These are phyloP conservation scores for Sebastes oblongus DNA, from an alignment of 2,797 vertebrate genomes.

Conservation along the genomic window DNA sequence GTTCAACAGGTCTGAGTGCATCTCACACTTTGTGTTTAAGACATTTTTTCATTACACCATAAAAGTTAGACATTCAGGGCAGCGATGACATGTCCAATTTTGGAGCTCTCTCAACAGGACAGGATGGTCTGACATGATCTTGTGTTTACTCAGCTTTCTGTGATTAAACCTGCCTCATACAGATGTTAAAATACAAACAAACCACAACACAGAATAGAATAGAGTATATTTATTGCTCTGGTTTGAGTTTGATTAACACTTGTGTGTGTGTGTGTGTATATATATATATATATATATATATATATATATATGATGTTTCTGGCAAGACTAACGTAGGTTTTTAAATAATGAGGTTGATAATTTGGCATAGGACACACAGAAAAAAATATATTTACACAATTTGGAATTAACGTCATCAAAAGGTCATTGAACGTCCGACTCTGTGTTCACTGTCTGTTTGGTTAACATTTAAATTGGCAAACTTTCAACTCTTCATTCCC, in stretches of 20 bases:
- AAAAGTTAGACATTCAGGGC: background rate
- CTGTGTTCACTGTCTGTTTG: background rate
- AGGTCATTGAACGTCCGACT: background rate
- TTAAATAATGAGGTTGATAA: background rate
- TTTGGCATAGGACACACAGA: background rate
- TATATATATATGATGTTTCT: background rate
- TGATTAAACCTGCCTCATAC: background rate
- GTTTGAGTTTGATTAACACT: constrained; percentile 3
- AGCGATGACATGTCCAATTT: background rate
- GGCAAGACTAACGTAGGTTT: background rate
- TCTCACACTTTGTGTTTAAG: background rate
- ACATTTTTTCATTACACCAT: background rate
- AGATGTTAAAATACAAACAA: background rate
- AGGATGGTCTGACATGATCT: background rate
- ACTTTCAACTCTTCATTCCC: background rate
- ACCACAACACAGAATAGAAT: constrained; percentile 23
- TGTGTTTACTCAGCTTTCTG: background rate
- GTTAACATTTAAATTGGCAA: constrained; percentile 31
- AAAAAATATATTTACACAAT: background rate
- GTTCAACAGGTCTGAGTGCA: background rate
- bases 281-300: too few species aligned
- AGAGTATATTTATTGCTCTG: constrained; percentile 34
- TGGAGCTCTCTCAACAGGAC: background rate
- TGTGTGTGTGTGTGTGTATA: background rate
- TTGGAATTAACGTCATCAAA: background rate